These are phyloP conservation scores for Adela reaumurella DNA, from an alignment of 2,888 invertebrate genomes.

Conservation along the genomic window DNA sequence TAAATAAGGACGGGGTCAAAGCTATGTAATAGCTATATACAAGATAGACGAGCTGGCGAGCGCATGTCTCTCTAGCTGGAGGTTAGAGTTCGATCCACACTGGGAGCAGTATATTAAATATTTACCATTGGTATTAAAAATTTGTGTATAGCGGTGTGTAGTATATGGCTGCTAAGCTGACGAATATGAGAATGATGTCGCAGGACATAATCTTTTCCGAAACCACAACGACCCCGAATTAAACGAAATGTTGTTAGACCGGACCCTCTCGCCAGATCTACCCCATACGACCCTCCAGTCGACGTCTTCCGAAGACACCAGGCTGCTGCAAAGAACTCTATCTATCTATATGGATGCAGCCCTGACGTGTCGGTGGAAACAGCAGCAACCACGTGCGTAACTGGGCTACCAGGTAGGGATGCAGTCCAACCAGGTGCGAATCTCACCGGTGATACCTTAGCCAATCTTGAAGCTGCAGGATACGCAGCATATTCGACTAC, in stretches of 20 bases:
- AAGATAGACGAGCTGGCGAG: too few species aligned
- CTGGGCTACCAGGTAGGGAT: conserved; percentile 54
- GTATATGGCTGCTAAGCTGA: too few species aligned
- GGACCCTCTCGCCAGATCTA: conserved; percentile 70
- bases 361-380: conserved; percentile 67
- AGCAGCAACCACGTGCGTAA: conserved; percentile 68
- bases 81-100: too few species aligned
- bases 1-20: too few species aligned
- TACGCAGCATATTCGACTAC: conserved; percentile 75
- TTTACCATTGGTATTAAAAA: too few species aligned
- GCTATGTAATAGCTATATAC: too few species aligned
- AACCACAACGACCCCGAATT: conserved; percentile 85
- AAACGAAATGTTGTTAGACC: conserved; percentile 84
- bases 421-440: conserved; percentile 37
- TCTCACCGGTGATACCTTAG: conserved; percentile 67
- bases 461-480: conserved; percentile 75
- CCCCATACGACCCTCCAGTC: conserved; percentile 49
- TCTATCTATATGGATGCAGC: conserved; percentile 55
- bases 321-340: conserved; percentile 39
- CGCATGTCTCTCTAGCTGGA: too few species aligned
- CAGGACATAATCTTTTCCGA: conserved; percentile 83
- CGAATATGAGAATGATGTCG: conserved; percentile 84
- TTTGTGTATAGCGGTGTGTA: too few species aligned
- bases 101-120: too few species aligned
- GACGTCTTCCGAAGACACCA: conserved; percentile 55